Percentiles rank a stretch among this genome's conserved stretches.
phyloP scores from a whole-genome alignment of 92 coral and sea anemone species.

The Palythoa heliodiscus region DNA sequence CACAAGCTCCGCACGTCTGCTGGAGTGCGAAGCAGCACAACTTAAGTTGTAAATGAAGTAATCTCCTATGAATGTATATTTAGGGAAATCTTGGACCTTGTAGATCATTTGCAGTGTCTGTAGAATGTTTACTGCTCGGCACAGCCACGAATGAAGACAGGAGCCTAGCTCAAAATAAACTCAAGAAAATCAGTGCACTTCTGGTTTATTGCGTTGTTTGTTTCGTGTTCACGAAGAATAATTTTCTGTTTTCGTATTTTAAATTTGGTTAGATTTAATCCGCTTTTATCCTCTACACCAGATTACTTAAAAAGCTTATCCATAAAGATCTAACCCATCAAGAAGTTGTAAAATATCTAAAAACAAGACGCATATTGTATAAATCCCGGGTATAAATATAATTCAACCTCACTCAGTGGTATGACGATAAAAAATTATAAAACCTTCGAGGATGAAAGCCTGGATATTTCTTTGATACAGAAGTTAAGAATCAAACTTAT shows the following conservation, averaged over 20 bases:
- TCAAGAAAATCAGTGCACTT: slow-evolving; percentile 20
- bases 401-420: neutral
- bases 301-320: slow-evolving; percentile 15
- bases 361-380: neutral
- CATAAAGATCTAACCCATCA: slow-evolving; percentile 20
- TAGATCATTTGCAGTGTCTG: neutral
- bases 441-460: neutral
- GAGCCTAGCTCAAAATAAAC: neutral
- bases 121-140: slow-evolving; percentile 15
- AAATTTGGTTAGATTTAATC: neutral
- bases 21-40: too few relatives aligned
- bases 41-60: neutral
- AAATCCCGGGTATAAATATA: too few relatives aligned
- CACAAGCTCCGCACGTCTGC: too few relatives aligned
- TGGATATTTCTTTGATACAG: neutral
- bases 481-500: neutral
- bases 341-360: slow-evolving; percentile 1
- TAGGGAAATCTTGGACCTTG: neutral
- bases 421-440: slow-evolving; percentile 15
- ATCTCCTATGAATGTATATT: neutral
- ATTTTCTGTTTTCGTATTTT: slow-evolving; percentile 11
- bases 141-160: neutral
- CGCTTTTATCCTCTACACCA: slow-evolving; percentile 14
- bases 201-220: slow-evolving; percentile 8
- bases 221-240: slow-evolving; percentile 16